Evolutionary conservation across 2,797 vertebrate species (phyloP).

Genomic region (Clarias platycephalus): DNA sequence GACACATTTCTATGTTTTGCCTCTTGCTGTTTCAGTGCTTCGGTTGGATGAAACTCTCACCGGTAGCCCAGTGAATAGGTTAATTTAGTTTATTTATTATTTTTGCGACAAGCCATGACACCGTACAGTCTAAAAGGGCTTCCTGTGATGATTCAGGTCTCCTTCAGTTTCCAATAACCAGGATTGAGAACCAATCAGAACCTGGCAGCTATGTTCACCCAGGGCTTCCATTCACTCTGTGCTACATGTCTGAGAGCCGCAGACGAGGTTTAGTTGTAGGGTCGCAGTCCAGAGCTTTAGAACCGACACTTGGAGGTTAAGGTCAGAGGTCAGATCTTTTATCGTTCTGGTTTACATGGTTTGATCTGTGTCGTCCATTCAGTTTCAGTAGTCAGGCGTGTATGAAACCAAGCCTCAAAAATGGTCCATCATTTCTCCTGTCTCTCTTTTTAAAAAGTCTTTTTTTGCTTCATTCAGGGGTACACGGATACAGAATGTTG

Average conservation of each 20-base stretch:
- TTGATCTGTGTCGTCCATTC: conserved; percentile 11
- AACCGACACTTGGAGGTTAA: conserved; percentile 5
- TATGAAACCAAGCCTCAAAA: not conserved
- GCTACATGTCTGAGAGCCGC: conserved; percentile 33
- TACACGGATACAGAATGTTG: conserved; percentile 30
- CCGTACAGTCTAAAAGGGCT: conserved; percentile 70
- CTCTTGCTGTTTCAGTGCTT: conserved; percentile 4
- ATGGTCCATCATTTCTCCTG: conserved; percentile 8
- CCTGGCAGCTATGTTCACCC: conserved; percentile 80
- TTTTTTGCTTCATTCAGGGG: not conserved
- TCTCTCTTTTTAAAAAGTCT: not conserved
- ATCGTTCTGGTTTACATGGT: conserved; percentile 28
- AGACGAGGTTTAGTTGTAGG: conserved; percentile 14
- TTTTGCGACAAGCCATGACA: conserved; percentile 73
- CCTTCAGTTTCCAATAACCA: conserved; percentile 50
- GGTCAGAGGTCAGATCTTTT: conserved; percentile 8
- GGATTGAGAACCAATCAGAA: conserved; percentile 66
- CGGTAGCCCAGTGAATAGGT: conserved; percentile 14
- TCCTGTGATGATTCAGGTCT: conserved; percentile 66
- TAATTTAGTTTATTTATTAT: not conserved
- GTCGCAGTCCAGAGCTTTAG: not conserved
- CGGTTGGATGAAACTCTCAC: not conserved
- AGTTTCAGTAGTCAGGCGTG: not conserved
- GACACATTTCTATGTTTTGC: conserved; percentile 16
- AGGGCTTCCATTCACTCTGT: conserved; percentile 78